phyloP scores from a whole-genome alignment of 2,797 vertebrate genomes.

The Poeciliopsis presidionis region DNA sequence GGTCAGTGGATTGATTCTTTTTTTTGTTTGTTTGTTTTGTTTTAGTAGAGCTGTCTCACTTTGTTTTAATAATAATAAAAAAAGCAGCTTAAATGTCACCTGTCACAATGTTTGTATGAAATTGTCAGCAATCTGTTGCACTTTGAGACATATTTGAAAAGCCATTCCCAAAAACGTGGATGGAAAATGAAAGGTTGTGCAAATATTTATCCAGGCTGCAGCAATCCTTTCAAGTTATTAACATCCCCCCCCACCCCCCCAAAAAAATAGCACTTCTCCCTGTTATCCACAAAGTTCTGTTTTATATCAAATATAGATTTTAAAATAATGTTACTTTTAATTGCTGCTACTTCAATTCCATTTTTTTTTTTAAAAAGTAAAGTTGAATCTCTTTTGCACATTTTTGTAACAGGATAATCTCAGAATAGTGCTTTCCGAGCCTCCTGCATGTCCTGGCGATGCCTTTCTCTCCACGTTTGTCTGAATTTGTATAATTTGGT shows the following conservation, averaged over 20 bases:
- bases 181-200: neutral
- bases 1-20: neutral
- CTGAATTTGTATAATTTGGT: slow-evolving; percentile 9
- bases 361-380: neutral
- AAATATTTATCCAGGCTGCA: neutral
- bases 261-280: neutral
- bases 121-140: neutral
- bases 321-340: neutral
- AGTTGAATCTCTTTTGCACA: neutral
- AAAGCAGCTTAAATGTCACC: neutral
- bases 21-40: neutral
- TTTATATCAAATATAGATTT: neutral
- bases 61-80: neutral
- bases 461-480: neutral
- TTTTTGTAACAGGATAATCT: neutral
- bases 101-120: neutral
- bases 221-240: neutral
- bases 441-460: neutral
- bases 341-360: neutral
- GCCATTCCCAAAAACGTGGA: neutral
- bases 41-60: neutral
- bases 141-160: neutral
- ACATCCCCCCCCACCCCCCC: neutral
- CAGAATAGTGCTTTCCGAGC: neutral
- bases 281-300: neutral